These are phyloP conservation scores for Simalia tracyae DNA, from an alignment of 2,797 vertebrate species.

Conservation along the genomic window DNA sequence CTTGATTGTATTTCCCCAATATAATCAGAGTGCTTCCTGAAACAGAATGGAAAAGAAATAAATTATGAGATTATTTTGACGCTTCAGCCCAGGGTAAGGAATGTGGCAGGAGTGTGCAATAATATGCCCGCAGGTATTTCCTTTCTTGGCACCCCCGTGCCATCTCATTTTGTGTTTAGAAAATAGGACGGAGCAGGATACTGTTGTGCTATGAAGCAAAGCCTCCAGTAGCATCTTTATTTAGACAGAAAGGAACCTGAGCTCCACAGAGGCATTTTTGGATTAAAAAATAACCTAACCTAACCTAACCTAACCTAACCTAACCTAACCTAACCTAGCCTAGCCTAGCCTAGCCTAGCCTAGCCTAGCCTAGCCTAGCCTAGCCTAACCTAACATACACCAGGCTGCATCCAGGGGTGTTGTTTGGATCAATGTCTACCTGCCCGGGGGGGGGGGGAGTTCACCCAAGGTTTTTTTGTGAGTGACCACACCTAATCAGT, in stretches of 20 bases:
- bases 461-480: not conserved
- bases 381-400: not conserved
- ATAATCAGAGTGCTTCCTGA: conserved; percentile 49
- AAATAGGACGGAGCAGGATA: not conserved
- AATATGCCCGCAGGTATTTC: not conserved
- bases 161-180: not conserved
- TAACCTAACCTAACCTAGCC: too few relatives aligned
- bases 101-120: not conserved
- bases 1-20: conserved; percentile 33
- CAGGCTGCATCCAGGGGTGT: not conserved
- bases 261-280: not conserved
- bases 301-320: not conserved
- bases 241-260: not conserved
- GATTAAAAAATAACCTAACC: not conserved
- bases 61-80: not conserved
- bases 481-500: not conserved
- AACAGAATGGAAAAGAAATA: not conserved
- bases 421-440: not conserved
- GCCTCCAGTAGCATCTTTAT: not conserved
- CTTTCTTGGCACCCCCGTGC: not conserved
- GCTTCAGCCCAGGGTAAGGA: not conserved
- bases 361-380: too few relatives aligned
- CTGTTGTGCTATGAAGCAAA: not conserved
- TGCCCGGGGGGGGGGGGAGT: not conserved
- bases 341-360: not conserved